Percentiles rank a stretch among this genome's conserved stretches.
These are phyloP conservation scores for Pemphigus obesinymphae DNA, from an alignment of 1,140 invertebrate genomes.

Conservation along the genomic window DNA sequence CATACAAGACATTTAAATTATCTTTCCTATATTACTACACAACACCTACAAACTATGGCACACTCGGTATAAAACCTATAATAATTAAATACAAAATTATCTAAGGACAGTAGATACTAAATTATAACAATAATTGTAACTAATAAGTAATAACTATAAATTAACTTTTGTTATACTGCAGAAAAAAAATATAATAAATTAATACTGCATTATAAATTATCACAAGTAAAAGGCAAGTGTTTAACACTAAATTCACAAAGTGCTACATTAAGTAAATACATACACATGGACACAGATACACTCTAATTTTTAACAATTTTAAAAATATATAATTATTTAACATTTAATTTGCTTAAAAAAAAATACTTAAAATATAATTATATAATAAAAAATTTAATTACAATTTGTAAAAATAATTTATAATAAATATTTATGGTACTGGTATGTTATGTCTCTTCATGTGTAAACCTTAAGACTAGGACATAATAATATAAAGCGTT, in stretches of 20 bases:
- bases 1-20: background rate
- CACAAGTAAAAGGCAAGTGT: constrained; percentile 9
- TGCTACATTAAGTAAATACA: background rate
- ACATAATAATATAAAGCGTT: no score
- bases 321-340: constrained; percentile 13
- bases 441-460: no score
- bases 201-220: constrained; percentile 14
- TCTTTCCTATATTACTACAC: background rate
- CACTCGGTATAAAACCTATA: constrained; percentile 2
- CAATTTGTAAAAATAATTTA: background rate
- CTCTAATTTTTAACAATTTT: background rate
- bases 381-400: background rate
- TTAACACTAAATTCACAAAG: background rate
- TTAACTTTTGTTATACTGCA: background rate
- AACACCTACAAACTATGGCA: constrained; percentile 25
- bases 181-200: background rate
- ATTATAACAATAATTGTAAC: background rate
- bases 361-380: no score
- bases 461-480: no score
- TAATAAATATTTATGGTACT: no score
- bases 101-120: background rate
- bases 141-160: background rate
- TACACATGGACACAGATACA: background rate
- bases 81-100: background rate
- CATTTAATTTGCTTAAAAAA: background rate